These are phyloP conservation scores for Macaria notata DNA, from an alignment of 2,888 invertebrate genomes.

Conservation along the genomic window DNA sequence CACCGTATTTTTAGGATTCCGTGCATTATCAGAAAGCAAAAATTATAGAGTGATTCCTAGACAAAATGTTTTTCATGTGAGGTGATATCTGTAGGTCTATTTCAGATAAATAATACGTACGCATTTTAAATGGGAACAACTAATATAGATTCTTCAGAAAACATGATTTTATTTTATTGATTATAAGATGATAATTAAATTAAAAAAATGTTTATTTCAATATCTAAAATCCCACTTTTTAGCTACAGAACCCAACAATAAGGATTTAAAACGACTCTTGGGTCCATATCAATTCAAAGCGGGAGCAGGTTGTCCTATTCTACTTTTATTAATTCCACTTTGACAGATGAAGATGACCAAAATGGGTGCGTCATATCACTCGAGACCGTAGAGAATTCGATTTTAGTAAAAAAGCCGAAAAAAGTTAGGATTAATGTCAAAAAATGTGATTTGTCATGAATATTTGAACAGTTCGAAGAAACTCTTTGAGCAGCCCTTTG, in stretches of 20 bases:
- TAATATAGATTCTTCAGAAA: too few relatives aligned
- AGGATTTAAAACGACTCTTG: neutral
- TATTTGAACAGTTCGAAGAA: slow-evolving; percentile 12
- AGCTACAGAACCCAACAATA: too few relatives aligned
- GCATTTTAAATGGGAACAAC: too few relatives aligned
- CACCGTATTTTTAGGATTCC: slow-evolving; percentile 30
- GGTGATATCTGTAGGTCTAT: too few relatives aligned
- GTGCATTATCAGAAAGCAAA: neutral
- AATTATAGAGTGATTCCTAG: too few relatives aligned
- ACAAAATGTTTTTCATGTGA: too few relatives aligned
- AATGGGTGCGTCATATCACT: slow-evolving; percentile 53
- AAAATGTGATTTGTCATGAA: slow-evolving; percentile 21
- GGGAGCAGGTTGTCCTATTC: slow-evolving; percentile 40
- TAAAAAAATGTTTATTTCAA: too few relatives aligned
- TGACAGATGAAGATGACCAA: slow-evolving; percentile 73
- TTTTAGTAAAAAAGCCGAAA: slow-evolving; percentile 13
- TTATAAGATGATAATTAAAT: too few relatives aligned
- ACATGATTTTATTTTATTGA: too few relatives aligned
- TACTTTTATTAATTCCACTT: slow-evolving; percentile 65
- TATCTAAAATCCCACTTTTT: too few relatives aligned
- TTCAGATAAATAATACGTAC: too few relatives aligned
- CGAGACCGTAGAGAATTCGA: slow-evolving; percentile 21
- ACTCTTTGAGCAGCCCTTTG: neutral
- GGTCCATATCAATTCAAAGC: slow-evolving; percentile 19
- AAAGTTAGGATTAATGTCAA: slow-evolving; percentile 27